A percentile compares a stretch with the other conserved stretches of the same genome.
phyloP scores from a whole-genome alignment of 2,113 vertebrate species.

The Cranoglanis bouderius region DNA sequence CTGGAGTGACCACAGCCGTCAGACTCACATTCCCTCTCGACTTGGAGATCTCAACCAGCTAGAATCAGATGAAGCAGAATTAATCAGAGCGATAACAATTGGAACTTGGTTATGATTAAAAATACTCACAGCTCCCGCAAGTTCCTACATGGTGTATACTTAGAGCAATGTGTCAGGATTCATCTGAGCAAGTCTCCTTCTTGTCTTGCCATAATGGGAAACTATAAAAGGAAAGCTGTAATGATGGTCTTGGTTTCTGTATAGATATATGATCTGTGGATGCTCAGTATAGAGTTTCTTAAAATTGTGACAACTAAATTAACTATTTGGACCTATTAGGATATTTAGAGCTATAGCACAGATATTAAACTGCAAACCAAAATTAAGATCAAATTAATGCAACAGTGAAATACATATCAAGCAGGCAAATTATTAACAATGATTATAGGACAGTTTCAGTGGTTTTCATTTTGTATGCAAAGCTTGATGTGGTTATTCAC shows the following conservation, averaged over 20 bases:
- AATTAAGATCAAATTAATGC: not conserved
- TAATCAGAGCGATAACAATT: not conserved
- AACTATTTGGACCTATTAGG: not conserved
- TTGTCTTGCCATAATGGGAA: not conserved
- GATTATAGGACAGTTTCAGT: not conserved
- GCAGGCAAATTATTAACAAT: not conserved
- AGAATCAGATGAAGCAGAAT: slow-evolving; percentile 16
- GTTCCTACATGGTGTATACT: not conserved
- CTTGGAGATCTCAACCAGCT: not conserved
- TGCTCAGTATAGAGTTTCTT: not conserved
- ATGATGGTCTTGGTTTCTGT: not conserved
- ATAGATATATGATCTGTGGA: not conserved
- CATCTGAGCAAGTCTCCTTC: not conserved
- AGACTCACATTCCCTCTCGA: not conserved
- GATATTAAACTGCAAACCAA: not conserved
- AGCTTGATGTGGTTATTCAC: not conserved
- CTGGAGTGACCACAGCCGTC: not conserved
- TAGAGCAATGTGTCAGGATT: not conserved
- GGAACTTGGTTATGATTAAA: slow-evolving; percentile 1
- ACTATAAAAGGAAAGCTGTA: slow-evolving; percentile 19
- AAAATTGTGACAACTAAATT: not conserved
- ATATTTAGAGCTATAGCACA: not conserved
- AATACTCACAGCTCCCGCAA: not conserved
- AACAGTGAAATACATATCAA: not conserved
- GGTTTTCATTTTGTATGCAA: not conserved